phyloP scores from a whole-genome alignment of 2,797 vertebrate species.

The Antrozous pallidus region DNA sequence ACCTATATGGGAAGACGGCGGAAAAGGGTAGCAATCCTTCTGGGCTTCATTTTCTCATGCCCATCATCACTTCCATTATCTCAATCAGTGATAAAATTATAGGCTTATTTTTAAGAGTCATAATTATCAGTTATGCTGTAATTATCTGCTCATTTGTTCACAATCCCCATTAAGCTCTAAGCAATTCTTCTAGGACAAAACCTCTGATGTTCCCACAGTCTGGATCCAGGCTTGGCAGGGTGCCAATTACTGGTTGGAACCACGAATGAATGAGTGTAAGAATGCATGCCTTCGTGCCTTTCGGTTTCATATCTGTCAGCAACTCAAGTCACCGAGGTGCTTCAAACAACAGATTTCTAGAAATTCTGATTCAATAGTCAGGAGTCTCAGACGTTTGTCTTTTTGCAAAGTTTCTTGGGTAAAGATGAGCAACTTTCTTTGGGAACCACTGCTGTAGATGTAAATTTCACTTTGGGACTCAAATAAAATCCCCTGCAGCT shows the following conservation, averaged over 20 bases:
- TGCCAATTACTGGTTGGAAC: background rate
- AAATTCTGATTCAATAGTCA: background rate
- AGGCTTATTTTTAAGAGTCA: slow-evolving; percentile 7
- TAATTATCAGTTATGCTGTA: background rate
- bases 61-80: background rate
- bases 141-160: slow-evolving; percentile 14
- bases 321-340: background rate
- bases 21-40: background rate
- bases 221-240: background rate
- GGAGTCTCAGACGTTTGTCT: background rate
- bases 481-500: background rate
- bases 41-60: background rate
- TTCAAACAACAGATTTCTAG: background rate
- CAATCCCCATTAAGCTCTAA: background rate
- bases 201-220: background rate
- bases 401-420: background rate
- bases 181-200: background rate
- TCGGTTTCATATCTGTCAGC: background rate
- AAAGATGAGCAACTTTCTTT: background rate
- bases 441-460: background rate
- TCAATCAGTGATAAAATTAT: slow-evolving; percentile 12
- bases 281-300: background rate
- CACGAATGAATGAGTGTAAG: background rate
- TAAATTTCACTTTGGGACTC: background rate
- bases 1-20: background rate